These are phyloP conservation scores for Halcyon chelicuti DNA, from an alignment of 2,797 vertebrate species.

Conservation along the genomic window DNA sequence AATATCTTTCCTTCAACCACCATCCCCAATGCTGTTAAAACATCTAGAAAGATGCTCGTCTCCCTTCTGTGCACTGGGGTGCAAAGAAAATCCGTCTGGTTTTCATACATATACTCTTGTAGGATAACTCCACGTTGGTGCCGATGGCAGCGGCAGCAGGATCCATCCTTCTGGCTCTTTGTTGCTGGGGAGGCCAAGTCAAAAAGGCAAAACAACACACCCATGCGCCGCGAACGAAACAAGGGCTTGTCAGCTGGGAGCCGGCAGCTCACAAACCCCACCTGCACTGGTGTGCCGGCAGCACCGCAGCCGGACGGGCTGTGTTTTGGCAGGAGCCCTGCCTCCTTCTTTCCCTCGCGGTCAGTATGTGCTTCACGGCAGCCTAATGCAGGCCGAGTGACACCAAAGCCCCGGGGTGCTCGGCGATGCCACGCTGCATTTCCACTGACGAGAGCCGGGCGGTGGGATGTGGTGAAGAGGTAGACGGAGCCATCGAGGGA, in stretches of 20 bases:
- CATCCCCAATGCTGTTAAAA: not conserved
- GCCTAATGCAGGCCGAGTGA: not conserved
- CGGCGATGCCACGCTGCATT: not conserved
- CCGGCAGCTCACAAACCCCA: not conserved
- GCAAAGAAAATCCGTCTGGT: not conserved
- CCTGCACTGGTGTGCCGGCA: not conserved
- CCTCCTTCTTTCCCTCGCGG: not conserved
- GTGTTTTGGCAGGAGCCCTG: not conserved
- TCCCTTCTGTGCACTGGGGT: not conserved
- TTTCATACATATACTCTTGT: not conserved
- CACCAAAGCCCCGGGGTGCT: not conserved
- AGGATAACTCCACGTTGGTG: not conserved
- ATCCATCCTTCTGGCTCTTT: not conserved
- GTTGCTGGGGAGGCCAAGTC: not conserved
- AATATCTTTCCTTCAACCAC: fast-evolving
- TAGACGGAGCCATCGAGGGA: not conserved
- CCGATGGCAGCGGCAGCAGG: not conserved
- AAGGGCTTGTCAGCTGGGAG: not conserved
- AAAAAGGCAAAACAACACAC: not conserved
- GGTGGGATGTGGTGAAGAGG: not conserved
- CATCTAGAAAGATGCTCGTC: fast-evolving
- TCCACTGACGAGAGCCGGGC: not conserved
- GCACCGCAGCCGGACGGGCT: not conserved
- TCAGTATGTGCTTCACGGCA: fast-evolving
- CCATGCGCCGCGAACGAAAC: fast-evolving